Evolutionary conservation across 2,888 invertebrate species (phyloP), one percentile per base, ranked within the genome.

Genomic region (Anagyrus pseudococci): DNA sequence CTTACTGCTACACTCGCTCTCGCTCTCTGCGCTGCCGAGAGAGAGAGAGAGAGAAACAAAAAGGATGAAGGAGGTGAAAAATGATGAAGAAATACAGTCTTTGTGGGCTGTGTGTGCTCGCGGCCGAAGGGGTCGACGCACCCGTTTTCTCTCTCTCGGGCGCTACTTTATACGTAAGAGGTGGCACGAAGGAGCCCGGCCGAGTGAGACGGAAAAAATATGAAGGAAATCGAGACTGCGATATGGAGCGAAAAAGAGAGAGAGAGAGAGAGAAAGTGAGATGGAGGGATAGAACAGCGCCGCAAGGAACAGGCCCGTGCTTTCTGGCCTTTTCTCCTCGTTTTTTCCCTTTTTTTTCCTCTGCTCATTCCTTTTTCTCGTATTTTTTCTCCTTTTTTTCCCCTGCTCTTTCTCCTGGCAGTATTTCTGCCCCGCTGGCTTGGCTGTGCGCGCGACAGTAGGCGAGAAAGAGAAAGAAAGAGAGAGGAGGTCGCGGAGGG

Each of bases 101-200:
- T 64, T 64, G 59, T 55, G 59, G 59, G 52, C 47, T 53, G 17
- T 50, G 52, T 44, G 25, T 26, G 19, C 40, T 40, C 47, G 23
- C 17, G 54, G 43, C 7, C 1, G 20, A 55, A 52, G 55, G 59
- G 64, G 60, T 64, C 64, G 59, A 60, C 60, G 64, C 37, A 64
- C 64, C 52, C 57, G n/a, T n/a, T n/a, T n/a, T n/a, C n/a, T n/a
- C n/a, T n/a, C n/a, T n/a, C n/a, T n/a, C 29, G 43, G 8, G 22
- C 41, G 48, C 59, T 60, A 60, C 64, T 60, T 60, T 64, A 57
- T 64, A 60, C 46, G 53, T 56, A 48, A 50, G 58, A 49, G 47
- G 33, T 23, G 26, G 15, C n/a, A 41, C 26, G 37, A 33, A 29
- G 41, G 29, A n/a, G n/a, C n/a, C 6, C n/a, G 48, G 29, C 20